Conservation (phyloP, 2,888 invertebrate genomes). For the Diplazon laetatorius region DNA sequence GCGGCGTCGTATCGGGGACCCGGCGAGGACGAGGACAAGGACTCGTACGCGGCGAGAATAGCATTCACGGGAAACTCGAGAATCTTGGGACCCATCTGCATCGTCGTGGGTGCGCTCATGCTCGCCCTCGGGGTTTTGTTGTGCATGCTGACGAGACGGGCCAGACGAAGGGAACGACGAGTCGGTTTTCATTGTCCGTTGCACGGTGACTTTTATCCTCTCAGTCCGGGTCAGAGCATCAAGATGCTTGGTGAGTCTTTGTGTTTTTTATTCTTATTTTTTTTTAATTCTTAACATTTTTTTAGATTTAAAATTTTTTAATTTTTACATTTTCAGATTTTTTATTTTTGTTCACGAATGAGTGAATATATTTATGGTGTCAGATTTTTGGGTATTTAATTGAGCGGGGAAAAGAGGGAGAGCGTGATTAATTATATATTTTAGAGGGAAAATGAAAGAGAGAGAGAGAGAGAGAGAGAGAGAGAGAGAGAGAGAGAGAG, state of each 20-base stretch:
- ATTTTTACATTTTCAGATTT: too few relatives aligned
- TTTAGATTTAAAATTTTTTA: too few relatives aligned
- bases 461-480: constrained; percentile 4
- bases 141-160: constrained; percentile 87
- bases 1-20: constrained; percentile 90
- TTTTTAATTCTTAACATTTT: constrained; percentile 16
- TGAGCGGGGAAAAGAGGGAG: too few relatives aligned
- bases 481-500: neutral
- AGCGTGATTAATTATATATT: too few relatives aligned
- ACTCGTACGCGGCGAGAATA: constrained; percentile 88
- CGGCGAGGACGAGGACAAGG: constrained; percentile 88
- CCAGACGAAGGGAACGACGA: constrained; percentile 87
- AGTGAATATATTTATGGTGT: too few relatives aligned
- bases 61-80: constrained; percentile 90
- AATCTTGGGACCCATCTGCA: constrained; percentile 89
- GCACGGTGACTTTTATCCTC: constrained; percentile 90
- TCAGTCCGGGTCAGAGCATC: constrained; percentile 85
- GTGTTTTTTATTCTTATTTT: neutral
- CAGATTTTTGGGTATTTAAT: too few relatives aligned
- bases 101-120: constrained; percentile 90
- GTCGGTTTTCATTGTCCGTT: constrained; percentile 91
- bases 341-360: too few relatives aligned
- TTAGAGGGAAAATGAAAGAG: too few relatives aligned
- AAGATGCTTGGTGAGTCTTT: constrained; percentile 77
- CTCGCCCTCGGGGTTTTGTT: constrained; percentile 86